These are phyloP conservation scores for Malacosoma neustria DNA, from an alignment of 2,888 invertebrate genomes.

Conservation along the genomic window DNA sequence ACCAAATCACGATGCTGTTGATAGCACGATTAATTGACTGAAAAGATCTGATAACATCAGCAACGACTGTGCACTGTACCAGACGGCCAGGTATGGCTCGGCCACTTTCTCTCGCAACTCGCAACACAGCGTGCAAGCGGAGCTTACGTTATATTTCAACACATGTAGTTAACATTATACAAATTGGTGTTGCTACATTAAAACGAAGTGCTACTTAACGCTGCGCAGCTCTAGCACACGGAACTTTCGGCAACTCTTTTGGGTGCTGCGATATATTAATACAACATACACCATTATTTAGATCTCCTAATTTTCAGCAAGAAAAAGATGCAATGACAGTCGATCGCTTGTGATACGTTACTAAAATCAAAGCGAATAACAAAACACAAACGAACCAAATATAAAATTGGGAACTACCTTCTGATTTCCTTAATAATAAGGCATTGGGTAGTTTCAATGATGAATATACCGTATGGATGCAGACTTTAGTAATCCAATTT, in stretches of 20 bases:
- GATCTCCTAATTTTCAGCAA: too few species aligned
- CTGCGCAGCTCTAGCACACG: conserved; percentile 14
- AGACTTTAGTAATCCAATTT: too few species aligned
- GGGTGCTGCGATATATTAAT: too few species aligned
- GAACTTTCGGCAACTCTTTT: background rate
- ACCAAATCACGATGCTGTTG: conserved; percentile 25
- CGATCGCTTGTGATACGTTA: too few species aligned
- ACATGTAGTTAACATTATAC: conserved; percentile 35
- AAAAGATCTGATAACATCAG: conserved; percentile 25
- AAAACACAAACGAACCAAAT: too few species aligned
- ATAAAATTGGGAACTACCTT: too few species aligned
- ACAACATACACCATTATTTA: too few species aligned
- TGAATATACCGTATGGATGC: too few species aligned
- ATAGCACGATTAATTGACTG: conserved; percentile 30
- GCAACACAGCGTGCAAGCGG: conserved; percentile 17
- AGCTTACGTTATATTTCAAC: conserved; percentile 26
- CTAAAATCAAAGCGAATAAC: too few species aligned
- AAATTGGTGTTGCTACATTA: conserved; percentile 30
- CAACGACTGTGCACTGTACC: conserved; percentile 8
- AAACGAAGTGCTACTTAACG: conserved; percentile 26
- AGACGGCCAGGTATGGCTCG: conserved; percentile 17
- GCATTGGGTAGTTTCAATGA: too few species aligned
- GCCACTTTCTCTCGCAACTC: conserved; percentile 30
- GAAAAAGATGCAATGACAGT: too few species aligned
- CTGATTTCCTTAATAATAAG: too few species aligned